Percentiles rank a stretch among this genome's conserved stretches.
Conservation (phyloP, 2,888 invertebrate species). For the Germaria angustata region DNA sequence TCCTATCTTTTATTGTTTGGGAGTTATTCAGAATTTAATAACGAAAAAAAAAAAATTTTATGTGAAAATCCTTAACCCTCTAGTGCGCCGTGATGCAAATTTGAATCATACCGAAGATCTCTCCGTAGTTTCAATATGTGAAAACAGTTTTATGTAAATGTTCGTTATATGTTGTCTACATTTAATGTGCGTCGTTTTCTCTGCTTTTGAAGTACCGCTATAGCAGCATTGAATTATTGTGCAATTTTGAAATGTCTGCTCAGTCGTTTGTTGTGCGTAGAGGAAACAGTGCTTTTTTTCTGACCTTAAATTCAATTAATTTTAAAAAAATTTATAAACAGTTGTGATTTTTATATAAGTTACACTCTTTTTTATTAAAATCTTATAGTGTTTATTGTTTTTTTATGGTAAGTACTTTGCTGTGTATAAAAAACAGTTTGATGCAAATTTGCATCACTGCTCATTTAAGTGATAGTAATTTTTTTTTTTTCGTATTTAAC, state of each 20-base stretch:
- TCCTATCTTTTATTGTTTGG: too few species aligned
- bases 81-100: too few species aligned
- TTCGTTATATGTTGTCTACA: neutral
- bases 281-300: neutral
- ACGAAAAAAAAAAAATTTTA: too few species aligned
- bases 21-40: too few species aligned
- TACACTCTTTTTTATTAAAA: constrained; percentile 24
- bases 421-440: neutral
- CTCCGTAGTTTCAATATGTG: neutral
- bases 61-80: too few species aligned
- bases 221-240: too few species aligned
- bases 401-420: neutral
- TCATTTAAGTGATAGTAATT: too few species aligned
- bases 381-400: constrained; percentile 9
- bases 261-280: too few species aligned
- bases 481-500: neutral
- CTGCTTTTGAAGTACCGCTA: too few species aligned
- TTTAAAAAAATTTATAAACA: constrained; percentile 5
- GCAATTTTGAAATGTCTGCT: too few species aligned
- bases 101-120: too few species aligned
- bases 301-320: neutral
- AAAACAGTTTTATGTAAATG: neutral
- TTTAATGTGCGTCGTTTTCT: too few species aligned
- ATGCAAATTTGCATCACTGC: neutral
- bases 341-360: constrained; percentile 11